These are phyloP conservation scores for Halcyon chelicuti DNA, from an alignment of 2,797 vertebrate species.

Conservation along the genomic window DNA sequence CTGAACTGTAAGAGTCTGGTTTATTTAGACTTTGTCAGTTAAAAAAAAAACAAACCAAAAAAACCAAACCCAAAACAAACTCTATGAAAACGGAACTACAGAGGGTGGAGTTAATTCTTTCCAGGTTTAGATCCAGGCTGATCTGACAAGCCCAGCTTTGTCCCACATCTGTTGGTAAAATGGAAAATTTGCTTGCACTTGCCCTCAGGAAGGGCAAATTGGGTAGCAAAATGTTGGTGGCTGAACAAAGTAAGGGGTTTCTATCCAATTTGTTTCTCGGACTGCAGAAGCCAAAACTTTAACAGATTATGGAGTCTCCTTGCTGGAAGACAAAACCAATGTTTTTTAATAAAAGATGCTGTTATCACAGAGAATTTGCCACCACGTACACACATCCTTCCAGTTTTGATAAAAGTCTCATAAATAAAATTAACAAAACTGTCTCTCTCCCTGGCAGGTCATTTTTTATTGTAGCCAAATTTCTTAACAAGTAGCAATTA, in stretches of 20 bases:
- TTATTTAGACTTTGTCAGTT: not conserved
- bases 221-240: not conserved
- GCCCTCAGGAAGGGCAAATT: not conserved
- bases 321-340: slow-evolving; percentile 1
- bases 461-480: slow-evolving; percentile 49
- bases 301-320: not conserved
- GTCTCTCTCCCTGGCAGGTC: slow-evolving; percentile 29
- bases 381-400: not conserved
- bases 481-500: slow-evolving; percentile 67
- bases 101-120: not conserved
- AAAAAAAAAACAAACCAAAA: not conserved
- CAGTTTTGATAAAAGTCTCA: slow-evolving; percentile 24
- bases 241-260: not conserved
- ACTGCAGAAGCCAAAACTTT: not conserved
- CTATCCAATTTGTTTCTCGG: not conserved
- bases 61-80: not conserved
- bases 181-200: not conserved
- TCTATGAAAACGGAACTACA: not conserved
- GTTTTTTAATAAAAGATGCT: slow-evolving; percentile 5
- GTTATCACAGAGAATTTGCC: not conserved
- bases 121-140: not conserved
- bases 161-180: not conserved
- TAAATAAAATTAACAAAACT: slow-evolving; percentile 60
- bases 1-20: not conserved
- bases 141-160: not conserved